Conservation (phyloP, 1,140 invertebrate species). For the Liolophura sinensis region DNA sequence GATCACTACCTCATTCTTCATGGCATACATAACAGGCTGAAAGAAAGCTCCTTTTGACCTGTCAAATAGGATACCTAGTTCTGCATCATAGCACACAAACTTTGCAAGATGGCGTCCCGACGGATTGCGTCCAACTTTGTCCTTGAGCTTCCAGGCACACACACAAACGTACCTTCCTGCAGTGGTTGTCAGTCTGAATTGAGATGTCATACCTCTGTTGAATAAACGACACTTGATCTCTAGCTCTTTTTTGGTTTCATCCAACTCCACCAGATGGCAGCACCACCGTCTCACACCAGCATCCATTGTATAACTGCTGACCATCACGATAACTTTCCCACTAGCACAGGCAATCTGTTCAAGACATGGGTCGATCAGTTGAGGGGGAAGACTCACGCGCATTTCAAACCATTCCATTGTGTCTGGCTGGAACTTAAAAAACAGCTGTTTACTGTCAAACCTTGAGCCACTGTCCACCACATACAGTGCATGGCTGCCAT, state of each 20-base stretch:
- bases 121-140: constrained; percentile 7
- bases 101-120: constrained; percentile 14
- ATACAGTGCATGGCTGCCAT: constrained; percentile 24
- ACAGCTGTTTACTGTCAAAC: constrained; percentile 16
- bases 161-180: constrained; percentile 32
- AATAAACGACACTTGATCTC: constrained; percentile 25
- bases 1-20: constrained; percentile 26
- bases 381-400: constrained; percentile 25
- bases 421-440: constrained; percentile 22
- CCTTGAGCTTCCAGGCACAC: constrained; percentile 27
- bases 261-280: constrained; percentile 27
- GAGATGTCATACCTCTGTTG: constrained; percentile 25
- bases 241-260: constrained; percentile 21
- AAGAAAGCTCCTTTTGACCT: constrained; percentile 22
- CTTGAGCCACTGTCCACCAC: constrained; percentile 26
- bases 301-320: background rate
- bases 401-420: constrained; percentile 27
- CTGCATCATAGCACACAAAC: constrained; percentile 22
- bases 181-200: constrained; percentile 18
- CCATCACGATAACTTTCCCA: background rate
- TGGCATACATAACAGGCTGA: constrained; percentile 26
- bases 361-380: constrained; percentile 9
- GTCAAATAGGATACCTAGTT: constrained; percentile 15
- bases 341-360: background rate
- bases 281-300: constrained; percentile 4